Conservation (phyloP, 2,113 vertebrate species). For the Colistium nudipinnis region DNA sequence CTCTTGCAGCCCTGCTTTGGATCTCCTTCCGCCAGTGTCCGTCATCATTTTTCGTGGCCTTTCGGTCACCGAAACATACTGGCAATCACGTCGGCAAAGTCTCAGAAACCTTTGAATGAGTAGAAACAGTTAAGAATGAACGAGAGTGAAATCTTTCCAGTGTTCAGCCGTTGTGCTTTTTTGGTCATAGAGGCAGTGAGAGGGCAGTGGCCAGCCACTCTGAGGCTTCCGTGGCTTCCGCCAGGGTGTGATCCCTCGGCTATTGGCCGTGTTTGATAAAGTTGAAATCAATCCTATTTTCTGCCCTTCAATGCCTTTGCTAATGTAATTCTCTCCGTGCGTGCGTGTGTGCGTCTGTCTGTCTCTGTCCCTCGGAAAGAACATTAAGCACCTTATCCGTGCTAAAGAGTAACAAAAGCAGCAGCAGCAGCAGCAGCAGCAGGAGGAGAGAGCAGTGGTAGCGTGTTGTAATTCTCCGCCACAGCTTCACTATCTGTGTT, state of each 20-base stretch:
- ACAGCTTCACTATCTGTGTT: constrained; percentile 80
- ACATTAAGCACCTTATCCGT: constrained; percentile 80
- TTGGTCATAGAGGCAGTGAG: constrained; percentile 17
- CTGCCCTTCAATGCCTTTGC: constrained; percentile 84
- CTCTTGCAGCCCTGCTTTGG: constrained; percentile 9
- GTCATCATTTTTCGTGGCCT: neutral
- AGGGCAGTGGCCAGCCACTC: constrained; percentile 25
- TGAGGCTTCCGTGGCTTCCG: constrained; percentile 34
- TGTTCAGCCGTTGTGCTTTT: constrained; percentile 14
- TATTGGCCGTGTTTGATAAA: constrained; percentile 81
- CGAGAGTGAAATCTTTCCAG: constrained; percentile 8
- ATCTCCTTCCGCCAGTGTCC: constrained; percentile 18
- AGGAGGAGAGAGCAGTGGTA: constrained; percentile 75
- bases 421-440: constrained; percentile 75
- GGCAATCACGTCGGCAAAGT: neutral
- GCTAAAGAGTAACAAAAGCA: constrained; percentile 78
- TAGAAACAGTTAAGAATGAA: neutral
- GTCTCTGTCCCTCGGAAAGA: constrained; percentile 50
- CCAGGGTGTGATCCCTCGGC: constrained; percentile 63
- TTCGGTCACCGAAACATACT: neutral
- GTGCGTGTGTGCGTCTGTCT: constrained; percentile 44
- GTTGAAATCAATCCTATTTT: constrained; percentile 87
- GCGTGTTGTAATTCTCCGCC: constrained; percentile 80
- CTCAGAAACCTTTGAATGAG: neutral
- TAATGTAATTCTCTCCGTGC: constrained; percentile 78